A percentile compares a stretch with the other conserved stretches of the same genome.
phyloP scores from a whole-genome alignment of 1,140 invertebrate genomes.

The Sogatella furcifera region DNA sequence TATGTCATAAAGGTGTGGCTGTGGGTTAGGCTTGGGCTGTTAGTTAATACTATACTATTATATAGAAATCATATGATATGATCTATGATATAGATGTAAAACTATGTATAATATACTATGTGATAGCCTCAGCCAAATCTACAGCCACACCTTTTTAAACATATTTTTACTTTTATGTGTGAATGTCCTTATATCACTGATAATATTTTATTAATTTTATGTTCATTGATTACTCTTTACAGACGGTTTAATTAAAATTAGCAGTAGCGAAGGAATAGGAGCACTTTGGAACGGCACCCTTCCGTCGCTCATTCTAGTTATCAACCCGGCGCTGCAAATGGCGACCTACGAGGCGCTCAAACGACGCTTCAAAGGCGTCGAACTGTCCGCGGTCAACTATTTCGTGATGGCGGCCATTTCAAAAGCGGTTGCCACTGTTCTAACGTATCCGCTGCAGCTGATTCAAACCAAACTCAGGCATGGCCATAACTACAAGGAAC shows the following conservation, averaged over 20 bases:
- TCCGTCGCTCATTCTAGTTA: slow-evolving; percentile 72
- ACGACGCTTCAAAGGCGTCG: slow-evolving; percentile 33
- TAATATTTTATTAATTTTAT: not conserved
- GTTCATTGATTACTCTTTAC: slow-evolving; percentile 15
- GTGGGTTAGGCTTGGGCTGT: too few species aligned
- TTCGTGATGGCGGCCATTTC: slow-evolving; percentile 63
- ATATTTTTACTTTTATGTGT: too few species aligned
- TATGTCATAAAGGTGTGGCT: too few species aligned
- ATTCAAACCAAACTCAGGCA: slow-evolving; percentile 71
- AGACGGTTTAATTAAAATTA: slow-evolving; percentile 40
- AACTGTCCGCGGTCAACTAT: slow-evolving; percentile 41
- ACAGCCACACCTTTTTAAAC: too few species aligned
- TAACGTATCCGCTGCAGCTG: slow-evolving; percentile 81
- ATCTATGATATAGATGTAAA: too few species aligned
- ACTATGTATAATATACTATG: too few species aligned
- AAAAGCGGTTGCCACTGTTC: slow-evolving; percentile 67
- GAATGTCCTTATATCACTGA: too few species aligned
- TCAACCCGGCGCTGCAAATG: slow-evolving; percentile 84
- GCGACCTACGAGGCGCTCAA: slow-evolving; percentile 83
- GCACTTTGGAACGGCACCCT: slow-evolving; percentile 68
- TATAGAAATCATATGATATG: too few species aligned
- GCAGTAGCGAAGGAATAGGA: slow-evolving; percentile 33
- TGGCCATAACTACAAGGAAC: slow-evolving; percentile 36
- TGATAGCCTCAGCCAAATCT: too few species aligned
- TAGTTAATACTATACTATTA: too few species aligned